Base-by-base conservation (phyloP, 1,140 invertebrate genomes). In the Trypoxylus dichotomus region DNA sequence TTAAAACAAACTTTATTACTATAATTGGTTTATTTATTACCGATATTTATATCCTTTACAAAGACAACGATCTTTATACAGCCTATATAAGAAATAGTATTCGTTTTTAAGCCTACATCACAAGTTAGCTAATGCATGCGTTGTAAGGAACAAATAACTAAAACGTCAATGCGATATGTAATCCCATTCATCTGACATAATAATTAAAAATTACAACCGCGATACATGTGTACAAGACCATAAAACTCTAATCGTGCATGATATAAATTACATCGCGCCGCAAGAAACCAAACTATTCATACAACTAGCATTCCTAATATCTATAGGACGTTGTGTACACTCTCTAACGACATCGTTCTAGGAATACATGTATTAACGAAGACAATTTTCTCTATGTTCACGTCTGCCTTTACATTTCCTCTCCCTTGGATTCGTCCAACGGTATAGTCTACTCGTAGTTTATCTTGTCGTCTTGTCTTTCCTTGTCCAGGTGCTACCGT, bases 401-500 rank as follows among this genome's bases (percentile, higher is more conserved):
- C 60, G 11, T 68, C 24, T 27, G 21, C 21, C 60, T 58, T 19
- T 13, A 13, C 25, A 68, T 29, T 24, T 68, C 60, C 19, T 68
- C 60, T 25, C 24, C 21, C 11, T 24, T 29, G 15, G 15, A 19
- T 19, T n/a, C 47, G 7, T 54, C 47, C 15, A n/a, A 13, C 19
- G 19, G 47, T 6, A 13, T n/a, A 19, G 13, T 19, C 47, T 54
- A 54, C 47, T n/a, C 15, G 13, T 54, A 54, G 47, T 68, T 68
- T 68, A 68, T 68, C 60, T 68, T 68, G 60, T 68, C 60, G 60
- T 24, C 60, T 68, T 68, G 60, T 68, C 60, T 68, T 68, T 29
- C 60, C 60, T 68, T 68, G 60, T 68, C 60, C 60, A 68, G 60
- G 60, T 68, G 60, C 60, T 68, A 68, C 60, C 60, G 60, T 74